These are phyloP conservation scores for Dendrocincla fuliginosa DNA, from an alignment of 2,797 vertebrate species.

Conservation along the genomic window DNA sequence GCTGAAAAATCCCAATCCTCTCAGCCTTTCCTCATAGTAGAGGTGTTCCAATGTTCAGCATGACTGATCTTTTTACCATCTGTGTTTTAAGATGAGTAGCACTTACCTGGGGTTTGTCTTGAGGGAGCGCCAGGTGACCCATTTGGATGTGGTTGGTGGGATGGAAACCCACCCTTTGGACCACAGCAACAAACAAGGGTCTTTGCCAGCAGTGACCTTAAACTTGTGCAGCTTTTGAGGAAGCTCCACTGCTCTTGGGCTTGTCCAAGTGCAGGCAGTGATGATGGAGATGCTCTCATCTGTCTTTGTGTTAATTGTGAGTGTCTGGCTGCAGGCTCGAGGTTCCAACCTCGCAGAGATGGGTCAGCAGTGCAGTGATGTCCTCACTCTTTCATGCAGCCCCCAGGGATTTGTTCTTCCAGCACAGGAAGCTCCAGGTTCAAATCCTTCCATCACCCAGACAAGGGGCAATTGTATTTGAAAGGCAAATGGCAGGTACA, in stretches of 20 bases:
- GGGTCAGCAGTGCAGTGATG: neutral
- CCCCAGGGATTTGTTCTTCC: neutral
- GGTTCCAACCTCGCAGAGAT: neutral
- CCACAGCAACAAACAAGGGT: neutral
- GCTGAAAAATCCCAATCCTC: neutral
- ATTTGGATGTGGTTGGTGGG: neutral
- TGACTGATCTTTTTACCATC: neutral
- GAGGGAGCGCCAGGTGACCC: neutral
- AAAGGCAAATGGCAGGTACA: neutral
- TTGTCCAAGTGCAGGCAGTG: accelerated
- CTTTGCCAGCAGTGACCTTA: accelerated
- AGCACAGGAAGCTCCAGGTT: neutral
- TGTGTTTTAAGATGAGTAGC: neutral
- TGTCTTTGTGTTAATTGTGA: neutral
- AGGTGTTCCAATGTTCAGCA: neutral
- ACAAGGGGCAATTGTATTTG: neutral
- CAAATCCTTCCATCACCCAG: neutral
- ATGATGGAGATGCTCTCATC: neutral
- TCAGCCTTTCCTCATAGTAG: neutral
- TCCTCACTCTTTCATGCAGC: neutral
- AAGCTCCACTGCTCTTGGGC: neutral
- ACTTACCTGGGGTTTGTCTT: neutral
- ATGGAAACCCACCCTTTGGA: neutral
- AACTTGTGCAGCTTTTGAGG: neutral
- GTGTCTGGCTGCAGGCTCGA: neutral